Evolutionary conservation across 2,113 vertebrate species (phyloP).

Genomic region (Bujurquina vittata): DNA sequence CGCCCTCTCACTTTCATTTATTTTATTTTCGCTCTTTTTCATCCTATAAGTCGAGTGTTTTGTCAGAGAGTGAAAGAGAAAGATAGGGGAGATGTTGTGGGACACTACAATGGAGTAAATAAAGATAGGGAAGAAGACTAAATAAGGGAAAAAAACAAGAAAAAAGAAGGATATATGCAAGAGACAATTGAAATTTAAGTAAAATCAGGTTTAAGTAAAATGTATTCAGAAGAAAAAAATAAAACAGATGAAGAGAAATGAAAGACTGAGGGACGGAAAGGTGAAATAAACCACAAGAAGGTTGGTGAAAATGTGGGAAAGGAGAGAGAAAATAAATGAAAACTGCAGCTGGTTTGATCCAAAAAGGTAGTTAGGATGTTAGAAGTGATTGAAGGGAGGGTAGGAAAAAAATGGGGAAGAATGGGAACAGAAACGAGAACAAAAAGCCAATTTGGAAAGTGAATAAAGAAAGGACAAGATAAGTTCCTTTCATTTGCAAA

Average conservation of each 20-base stretch:
- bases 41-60: not conserved
- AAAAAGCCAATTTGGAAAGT: not conserved
- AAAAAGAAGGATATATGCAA: not conserved
- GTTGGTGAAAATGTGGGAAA: not conserved
- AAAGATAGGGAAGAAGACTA: not conserved
- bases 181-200: not conserved
- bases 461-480: not conserved
- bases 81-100: not conserved
- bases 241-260: not conserved
- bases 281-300: too few relatives aligned
- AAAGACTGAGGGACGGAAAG: not conserved
- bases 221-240: too few relatives aligned
- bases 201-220: not conserved
- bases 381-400: not conserved
- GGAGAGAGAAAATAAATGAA: not conserved
- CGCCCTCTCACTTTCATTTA: not conserved
- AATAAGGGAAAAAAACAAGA: not conserved
- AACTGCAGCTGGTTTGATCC: not conserved
- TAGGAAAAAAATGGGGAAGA: not conserved
- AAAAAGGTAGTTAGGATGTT: not conserved
- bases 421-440: not conserved
- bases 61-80: not conserved
- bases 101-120: not conserved
- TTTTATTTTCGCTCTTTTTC: conserved; percentile 3
- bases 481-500: too few relatives aligned